Base-by-base conservation (phyloP, 2,888 invertebrate genomes). In the Byasa hedistus region DNA sequence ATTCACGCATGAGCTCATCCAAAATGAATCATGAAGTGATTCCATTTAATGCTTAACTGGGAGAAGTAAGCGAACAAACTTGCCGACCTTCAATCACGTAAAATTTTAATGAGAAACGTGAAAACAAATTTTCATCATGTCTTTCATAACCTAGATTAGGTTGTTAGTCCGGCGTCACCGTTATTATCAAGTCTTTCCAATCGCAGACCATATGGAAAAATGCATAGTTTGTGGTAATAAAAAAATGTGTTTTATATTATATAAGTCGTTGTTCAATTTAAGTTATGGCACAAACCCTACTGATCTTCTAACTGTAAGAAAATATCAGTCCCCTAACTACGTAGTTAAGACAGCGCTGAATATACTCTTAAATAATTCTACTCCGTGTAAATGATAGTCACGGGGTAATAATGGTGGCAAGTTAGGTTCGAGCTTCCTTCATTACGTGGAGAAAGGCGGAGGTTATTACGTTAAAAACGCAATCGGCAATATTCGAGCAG, bases 1-100 rank as follows among this genome's bases (percentile, higher is more conserved):
- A 61, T 51, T 52, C n/a, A 56, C 66, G 57, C 66, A 61, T 57
- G 61, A 66, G 57, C 52, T 64, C 57, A 64, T 52, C 32, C 36
- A 64, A 64, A 36, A 39, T 58, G 57, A 57, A 58, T 52, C 64
- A 52, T 54, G 52, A 64, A 64, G 39, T 56, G 27, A 62, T 21
- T 27, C 15, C 19, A 19, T 32, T 48, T 44, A 44, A 44, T 44
- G 44, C 19, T n/a, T 48, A 48, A 48, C 48, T 48, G 48, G 19
- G 48, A n/a, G 48, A 48, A 48, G 19, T 19, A 48, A 48, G 48
- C 48, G 48, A 48, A 48, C 48, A 12, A n/a, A 48, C n/a, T 10
- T 48, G 48, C 19, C 5, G 8, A n/a, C n/a, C 8, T 48, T 8
- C n/a, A 12, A 3, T 48, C 12, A 5, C 1, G 7, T n/a, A 48